These are phyloP conservation scores for Thymelicus acteon DNA, from an alignment of 2,888 invertebrate genomes.

Conservation along the genomic window DNA sequence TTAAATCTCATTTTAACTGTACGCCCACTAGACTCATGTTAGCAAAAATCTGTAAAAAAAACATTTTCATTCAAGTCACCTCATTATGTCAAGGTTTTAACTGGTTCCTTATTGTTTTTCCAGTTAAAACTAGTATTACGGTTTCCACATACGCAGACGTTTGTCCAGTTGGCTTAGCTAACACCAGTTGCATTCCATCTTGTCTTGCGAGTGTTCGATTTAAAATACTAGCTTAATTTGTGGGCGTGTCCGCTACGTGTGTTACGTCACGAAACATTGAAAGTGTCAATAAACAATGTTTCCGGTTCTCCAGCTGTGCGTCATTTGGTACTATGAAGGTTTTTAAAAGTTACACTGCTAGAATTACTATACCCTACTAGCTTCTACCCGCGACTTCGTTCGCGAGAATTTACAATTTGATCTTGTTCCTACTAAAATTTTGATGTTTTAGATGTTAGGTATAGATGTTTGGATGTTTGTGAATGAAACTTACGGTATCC, in stretches of 20 bases:
- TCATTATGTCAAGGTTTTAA: slow-evolving; percentile 24
- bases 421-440: too few relatives aligned
- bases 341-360: not conserved
- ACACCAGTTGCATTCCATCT: not conserved
- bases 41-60: not conserved
- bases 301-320: not conserved
- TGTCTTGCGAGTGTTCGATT: not conserved
- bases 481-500: too few relatives aligned
- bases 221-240: too few relatives aligned
- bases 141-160: too few relatives aligned
- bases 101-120: slow-evolving; percentile 1
- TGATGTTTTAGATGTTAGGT: too few relatives aligned
- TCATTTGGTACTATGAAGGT: slow-evolving; percentile 6
- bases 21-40: too few relatives aligned
- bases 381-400: too few relatives aligned
- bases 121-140: not conserved
- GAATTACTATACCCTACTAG: too few relatives aligned
- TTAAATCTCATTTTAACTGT: too few relatives aligned
- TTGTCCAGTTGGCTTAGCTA: too few relatives aligned
- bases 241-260: not conserved
- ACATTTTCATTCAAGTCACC: not conserved
- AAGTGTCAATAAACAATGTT: slow-evolving; percentile 2
- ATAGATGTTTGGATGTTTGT: too few relatives aligned
- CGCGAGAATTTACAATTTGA: too few relatives aligned
- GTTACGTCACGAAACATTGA: slow-evolving; percentile 15